Evolutionary conservation across 2,888 invertebrate species (phyloP), one percentile per base, ranked within the genome.

Genomic region (Caenorhabditis auriculariae): DNA sequence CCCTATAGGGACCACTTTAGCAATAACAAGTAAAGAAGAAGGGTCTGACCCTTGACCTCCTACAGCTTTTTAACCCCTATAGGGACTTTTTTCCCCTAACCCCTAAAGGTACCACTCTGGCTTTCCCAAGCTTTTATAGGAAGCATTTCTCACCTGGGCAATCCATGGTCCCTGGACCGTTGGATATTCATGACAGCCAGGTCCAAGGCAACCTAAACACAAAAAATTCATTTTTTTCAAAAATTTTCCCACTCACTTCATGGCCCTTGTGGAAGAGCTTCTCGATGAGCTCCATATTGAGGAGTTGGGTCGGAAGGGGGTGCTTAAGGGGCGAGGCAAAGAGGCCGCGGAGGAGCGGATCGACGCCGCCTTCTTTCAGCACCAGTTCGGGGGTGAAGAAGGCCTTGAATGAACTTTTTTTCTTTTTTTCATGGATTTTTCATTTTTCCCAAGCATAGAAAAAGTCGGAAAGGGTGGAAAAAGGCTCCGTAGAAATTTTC

Each of bases 361-460:
- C 98, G 1, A 96, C 89, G 4, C 98, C 98, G 9, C 98, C 98
- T 85, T 99, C 95, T 71, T 94, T 92, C 0, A 95, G 89, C 2
- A 94, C 82, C 56, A 95, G 85, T 89, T 94, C 95, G 0, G 98
- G 96, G 0, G 96, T 88, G 83, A 98, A 98, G 84, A 99, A 98
- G 0, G 96, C 95, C 82, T 68, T 35, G 9, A 52, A 26, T n/a
- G 17, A 32, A 32, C 9, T 9, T 32, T 9, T n/a, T 32, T 9
- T 32, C 9, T 32, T 32, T 32, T 32, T 32, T 32, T 32, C 9
- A 12, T 32, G n/a, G 35, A n/a, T 32, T 9, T 32, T 32, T 9
- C 9, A 32, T 9, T 12, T 12, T 32, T 9, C 35, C 35, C n/a
- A 32, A 32, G n/a, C 9, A 32, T 12, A 12, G n/a, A 32, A n/a